Conservation (phyloP, 2,113 vertebrate species). For the Ophiodon elongatus region DNA sequence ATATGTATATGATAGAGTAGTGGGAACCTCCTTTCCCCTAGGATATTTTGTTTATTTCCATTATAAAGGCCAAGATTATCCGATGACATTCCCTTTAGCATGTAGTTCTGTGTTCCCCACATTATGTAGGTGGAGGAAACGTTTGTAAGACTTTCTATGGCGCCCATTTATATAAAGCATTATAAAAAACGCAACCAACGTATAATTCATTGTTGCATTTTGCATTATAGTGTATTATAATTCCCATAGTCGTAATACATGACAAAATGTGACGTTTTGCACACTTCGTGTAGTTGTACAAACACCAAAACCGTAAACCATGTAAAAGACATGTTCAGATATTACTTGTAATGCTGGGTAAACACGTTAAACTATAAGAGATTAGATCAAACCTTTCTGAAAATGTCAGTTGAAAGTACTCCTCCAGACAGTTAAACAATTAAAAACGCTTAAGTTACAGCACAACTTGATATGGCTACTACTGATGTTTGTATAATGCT, state of each 20-base stretch:
- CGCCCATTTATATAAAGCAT: too few relatives aligned
- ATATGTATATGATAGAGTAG: not conserved
- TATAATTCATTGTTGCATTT: too few relatives aligned
- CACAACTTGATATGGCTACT: not conserved
- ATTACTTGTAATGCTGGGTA: not conserved
- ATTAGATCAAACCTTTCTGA: not conserved
- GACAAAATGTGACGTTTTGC: too few relatives aligned
- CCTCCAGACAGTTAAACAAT: not conserved
- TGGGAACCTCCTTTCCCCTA: not conserved
- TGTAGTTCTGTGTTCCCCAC: too few relatives aligned
- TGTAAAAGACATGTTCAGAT: not conserved
- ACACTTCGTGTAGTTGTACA: too few relatives aligned
- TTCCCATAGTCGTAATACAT: too few relatives aligned
- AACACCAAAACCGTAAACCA: too few relatives aligned
- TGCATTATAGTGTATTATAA: too few relatives aligned
- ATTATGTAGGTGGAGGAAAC: not conserved
- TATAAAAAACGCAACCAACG: too few relatives aligned
- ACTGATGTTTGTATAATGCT: not conserved
- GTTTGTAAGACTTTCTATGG: too few relatives aligned
- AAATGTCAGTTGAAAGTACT: not conserved
- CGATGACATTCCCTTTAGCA: not conserved
- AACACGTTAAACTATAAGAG: not conserved
- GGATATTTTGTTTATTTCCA: not conserved
- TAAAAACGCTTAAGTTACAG: conserved; percentile 1
- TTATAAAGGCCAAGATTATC: not conserved